Evolutionary conservation across 2,113 vertebrate genomes (phyloP), one percentile per base, ranked within the genome.

Genomic region (Dendrocopos noguchii): DNA sequence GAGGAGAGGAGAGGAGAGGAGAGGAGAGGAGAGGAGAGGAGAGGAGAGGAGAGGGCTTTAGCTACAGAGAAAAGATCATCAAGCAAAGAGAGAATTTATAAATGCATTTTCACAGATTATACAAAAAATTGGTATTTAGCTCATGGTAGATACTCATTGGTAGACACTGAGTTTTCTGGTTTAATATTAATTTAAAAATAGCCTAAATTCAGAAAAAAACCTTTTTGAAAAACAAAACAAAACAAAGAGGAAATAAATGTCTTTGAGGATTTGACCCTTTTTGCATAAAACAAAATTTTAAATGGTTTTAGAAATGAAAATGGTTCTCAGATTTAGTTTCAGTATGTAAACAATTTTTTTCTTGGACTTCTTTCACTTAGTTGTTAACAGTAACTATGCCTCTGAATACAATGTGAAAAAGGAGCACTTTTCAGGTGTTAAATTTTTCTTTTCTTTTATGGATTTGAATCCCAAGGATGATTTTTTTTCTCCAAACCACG

Each of bases 81-180:
- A 59, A 65, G 27, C 7, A 72, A 91, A 52, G 1, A 75, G 29
- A 61, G 33, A 70, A 29, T 66, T 87, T 70, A 60, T 66, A 81
- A 67, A 46, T 18, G 5, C 59, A 9, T 33, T 59, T 74, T 55
- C 60, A 64, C 34, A 71, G 36, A 28, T 59, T 29, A 55, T 0
- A 75, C 5, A 5, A 55, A 88, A 86, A 25, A 36, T 36, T 9
- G 4, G 11, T 34, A 15, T 44, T 81, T 68, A 68, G 31, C 34
- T 61, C 10, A 12, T 31, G 17, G 39, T 34, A 83, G 29, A 29
- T 87, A 22, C 21, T 18, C 13, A 5, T 12, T 47, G 44, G 28
- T 33, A 47, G 10, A 52, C 0, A 0, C 20, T 28, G 2, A 24
- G 3, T 0, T 15, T 61, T 53, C 57, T 34, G 1, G 1, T 63